Percentiles rank a stretch among this genome's conserved stretches.
Conservation (phyloP, 2,888 invertebrate genomes). For the Trichogramma dendrolimi region DNA sequence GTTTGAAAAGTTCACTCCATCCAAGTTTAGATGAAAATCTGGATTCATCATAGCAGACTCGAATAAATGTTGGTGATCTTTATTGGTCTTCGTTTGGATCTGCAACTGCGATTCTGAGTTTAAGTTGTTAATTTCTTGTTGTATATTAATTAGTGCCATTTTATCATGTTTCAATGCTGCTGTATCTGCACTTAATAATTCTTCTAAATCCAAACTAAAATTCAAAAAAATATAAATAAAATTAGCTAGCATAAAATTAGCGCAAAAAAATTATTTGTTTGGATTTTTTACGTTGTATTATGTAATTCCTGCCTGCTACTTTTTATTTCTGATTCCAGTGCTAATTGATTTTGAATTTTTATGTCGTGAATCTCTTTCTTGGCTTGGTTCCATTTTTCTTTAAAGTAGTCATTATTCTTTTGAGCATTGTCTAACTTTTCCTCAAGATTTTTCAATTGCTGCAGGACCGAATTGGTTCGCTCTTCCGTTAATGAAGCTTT, state of each 20-base stretch:
- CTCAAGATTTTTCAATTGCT: slow-evolving; percentile 63
- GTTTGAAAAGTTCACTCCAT: slow-evolving; percentile 23
- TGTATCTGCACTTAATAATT: slow-evolving; percentile 42
- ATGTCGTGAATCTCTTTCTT: slow-evolving; percentile 65
- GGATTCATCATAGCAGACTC: slow-evolving; percentile 12
- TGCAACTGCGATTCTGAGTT: slow-evolving; percentile 36
- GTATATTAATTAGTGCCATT: slow-evolving; percentile 42
- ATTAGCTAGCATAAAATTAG: too few species aligned
- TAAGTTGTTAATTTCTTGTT: slow-evolving; percentile 44
- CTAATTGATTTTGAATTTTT: slow-evolving; percentile 57
- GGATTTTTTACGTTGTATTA: slow-evolving; percentile 40
- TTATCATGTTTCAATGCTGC: slow-evolving; percentile 43
- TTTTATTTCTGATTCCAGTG: slow-evolving; percentile 56
- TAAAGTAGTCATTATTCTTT: slow-evolving; percentile 69
- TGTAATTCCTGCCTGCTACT: slow-evolving; percentile 50
- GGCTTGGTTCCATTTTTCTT: slow-evolving; percentile 70
- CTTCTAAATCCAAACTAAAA: slow-evolving; percentile 33
- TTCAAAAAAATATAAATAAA: too few species aligned
- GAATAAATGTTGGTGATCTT: slow-evolving; percentile 26
- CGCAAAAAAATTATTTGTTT: background rate
- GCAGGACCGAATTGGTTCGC: slow-evolving; percentile 63
- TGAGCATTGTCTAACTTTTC: slow-evolving; percentile 63
- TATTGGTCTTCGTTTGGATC: slow-evolving; percentile 23
- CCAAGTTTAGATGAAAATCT: slow-evolving; percentile 30
- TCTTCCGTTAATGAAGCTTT: slow-evolving; percentile 63